Conservation (phyloP, 2,113 vertebrate species). For the Perognathus longimembris region DNA sequence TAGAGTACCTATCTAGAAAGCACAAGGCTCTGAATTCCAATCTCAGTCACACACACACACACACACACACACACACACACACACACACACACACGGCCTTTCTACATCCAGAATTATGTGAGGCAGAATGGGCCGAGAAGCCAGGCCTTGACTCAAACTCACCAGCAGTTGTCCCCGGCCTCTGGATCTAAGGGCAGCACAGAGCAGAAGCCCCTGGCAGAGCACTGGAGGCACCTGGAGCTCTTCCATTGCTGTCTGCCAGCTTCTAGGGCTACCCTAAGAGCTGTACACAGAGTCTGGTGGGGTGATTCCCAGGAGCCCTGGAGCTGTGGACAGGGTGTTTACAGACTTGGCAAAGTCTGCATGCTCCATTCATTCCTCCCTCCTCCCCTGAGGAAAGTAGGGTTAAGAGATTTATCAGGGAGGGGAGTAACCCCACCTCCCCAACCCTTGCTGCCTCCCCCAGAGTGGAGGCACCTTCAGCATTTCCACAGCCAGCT, state of each 20-base stretch:
- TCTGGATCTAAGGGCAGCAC: neutral
- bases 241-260: neutral
- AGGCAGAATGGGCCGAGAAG: neutral
- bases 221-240: no score
- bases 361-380: neutral
- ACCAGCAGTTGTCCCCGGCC: neutral
- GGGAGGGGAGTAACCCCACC: no score
- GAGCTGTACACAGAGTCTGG: neutral
- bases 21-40: no score
- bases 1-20: neutral
- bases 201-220: neutral
- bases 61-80: no score
- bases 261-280: neutral
- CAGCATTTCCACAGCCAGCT: no score
- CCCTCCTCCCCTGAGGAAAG: neutral
- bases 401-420: no score
- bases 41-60: no score
- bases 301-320: neutral
- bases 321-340: neutral
- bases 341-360: conserved; percentile 10
- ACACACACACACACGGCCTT: neutral
- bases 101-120: neutral
- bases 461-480: no score
- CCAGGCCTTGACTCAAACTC: neutral
- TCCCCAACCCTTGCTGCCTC: no score